Conservation (phyloP, 2,888 invertebrate species). For the Noctua fimbriata region DNA sequence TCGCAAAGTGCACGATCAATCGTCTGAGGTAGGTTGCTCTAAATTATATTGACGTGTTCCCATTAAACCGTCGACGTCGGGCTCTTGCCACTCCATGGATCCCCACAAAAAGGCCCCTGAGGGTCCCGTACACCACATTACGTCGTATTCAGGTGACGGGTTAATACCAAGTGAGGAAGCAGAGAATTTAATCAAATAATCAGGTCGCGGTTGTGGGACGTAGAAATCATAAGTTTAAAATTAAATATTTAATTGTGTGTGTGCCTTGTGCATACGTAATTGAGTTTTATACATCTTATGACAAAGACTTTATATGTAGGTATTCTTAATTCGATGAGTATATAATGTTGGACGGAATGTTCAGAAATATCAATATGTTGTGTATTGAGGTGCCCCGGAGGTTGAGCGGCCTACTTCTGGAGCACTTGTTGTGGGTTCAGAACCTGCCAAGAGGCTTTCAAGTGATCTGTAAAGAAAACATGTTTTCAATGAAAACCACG, state of each 20-base stretch:
- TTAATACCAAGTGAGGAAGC: conserved; percentile 22
- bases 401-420: not conserved
- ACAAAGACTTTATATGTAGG: not conserved
- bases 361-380: not conserved
- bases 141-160: conserved; percentile 43
- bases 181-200: conserved; percentile 28
- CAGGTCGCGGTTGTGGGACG: not conserved
- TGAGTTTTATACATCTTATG: not conserved
- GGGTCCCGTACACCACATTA: conserved; percentile 49
- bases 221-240: not conserved
- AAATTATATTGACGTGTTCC: conserved; percentile 55
- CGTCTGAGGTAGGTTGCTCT: conserved; percentile 22
- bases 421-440: not conserved
- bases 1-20: conserved; percentile 8
- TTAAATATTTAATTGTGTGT: conserved; percentile 1
- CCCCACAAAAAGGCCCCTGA: conserved; percentile 49
- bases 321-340: not conserved
- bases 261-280: not conserved
- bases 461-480: not conserved
- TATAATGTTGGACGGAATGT: not conserved
- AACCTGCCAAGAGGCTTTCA: not conserved
- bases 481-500: not conserved
- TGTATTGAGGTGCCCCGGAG: not conserved
- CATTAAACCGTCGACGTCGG: conserved; percentile 38
- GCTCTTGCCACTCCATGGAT: conserved; percentile 32